Conservation (phyloP, 2,888 invertebrate genomes). For the Ectemnius lituratus region DNA sequence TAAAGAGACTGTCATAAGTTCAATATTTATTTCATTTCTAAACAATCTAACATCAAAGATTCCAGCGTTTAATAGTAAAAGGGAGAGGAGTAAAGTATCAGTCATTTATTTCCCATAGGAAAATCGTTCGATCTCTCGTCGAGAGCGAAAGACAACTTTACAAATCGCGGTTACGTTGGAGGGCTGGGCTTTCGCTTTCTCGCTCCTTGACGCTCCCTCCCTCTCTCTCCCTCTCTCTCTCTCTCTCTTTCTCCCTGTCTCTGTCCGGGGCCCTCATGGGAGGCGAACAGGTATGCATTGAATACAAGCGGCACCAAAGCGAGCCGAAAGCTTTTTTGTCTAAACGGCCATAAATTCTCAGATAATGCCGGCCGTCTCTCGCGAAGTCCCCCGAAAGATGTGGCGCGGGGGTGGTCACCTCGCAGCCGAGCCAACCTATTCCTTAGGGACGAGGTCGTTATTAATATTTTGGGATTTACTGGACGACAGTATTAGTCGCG, state of each 20-base stretch:
- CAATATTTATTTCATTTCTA: no score
- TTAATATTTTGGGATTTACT: conserved; percentile 67
- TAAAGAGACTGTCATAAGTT: conserved; percentile 59
- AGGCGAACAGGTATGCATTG: conserved; percentile 55
- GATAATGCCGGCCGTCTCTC: conserved; percentile 59
- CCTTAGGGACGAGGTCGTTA: conserved; percentile 48
- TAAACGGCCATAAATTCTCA: conserved; percentile 69
- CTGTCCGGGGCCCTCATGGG: conserved; percentile 16
- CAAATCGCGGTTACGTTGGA: conserved; percentile 3
- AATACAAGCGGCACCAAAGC: conserved; percentile 58
- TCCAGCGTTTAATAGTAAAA: no score
- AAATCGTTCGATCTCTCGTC: background rate
- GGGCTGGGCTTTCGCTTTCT: conserved; percentile 10
- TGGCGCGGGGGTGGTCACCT: conserved; percentile 25
- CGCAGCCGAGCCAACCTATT: conserved; percentile 43
- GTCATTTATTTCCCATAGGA: no score
- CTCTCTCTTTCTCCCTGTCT: background rate
- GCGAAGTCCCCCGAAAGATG: conserved; percentile 31
- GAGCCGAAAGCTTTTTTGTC: conserved; percentile 59
- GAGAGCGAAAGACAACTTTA: background rate
- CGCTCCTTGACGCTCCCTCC: conserved; percentile 18
- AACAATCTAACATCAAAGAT: no score
- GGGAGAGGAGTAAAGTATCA: no score
- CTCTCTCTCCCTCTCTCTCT: background rate
- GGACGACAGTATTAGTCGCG: conserved; percentile 40